phyloP scores from a whole-genome alignment of 2,888 invertebrate species.

The Cheilosia vernalis region DNA sequence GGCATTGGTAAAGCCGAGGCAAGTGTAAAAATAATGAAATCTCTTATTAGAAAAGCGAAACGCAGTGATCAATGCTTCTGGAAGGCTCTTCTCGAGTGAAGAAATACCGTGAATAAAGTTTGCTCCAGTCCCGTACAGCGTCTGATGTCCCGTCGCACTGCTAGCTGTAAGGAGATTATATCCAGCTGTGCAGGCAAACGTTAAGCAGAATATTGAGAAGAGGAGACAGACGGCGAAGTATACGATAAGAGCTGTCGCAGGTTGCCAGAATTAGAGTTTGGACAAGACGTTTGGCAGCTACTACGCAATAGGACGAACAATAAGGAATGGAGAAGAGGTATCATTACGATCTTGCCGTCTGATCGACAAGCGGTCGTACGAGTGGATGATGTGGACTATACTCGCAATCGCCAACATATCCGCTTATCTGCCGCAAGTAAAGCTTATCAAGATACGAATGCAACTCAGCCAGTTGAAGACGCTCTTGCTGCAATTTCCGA shows the following conservation, averaged over 20 bases:
- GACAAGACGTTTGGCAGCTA: constrained; percentile 3
- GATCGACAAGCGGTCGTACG: constrained; percentile 22
- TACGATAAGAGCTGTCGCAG: constrained; percentile 23
- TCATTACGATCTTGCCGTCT: neutral
- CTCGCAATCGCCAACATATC: constrained; percentile 17
- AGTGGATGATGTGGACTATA: constrained; percentile 11
- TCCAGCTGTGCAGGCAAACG: too few species aligned
- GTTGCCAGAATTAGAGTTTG: constrained; percentile 21
- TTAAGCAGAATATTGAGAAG: too few species aligned
- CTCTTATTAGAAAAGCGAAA: constrained; percentile 25
- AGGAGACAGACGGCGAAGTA: too few species aligned
- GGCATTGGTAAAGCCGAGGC: constrained; percentile 20
- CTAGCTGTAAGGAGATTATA: too few species aligned
- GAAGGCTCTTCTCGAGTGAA: too few species aligned
- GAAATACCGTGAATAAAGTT: too few species aligned
- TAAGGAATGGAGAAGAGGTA: constrained; percentile 2
- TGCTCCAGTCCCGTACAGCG: constrained; percentile 4
- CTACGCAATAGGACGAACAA: constrained; percentile 9
- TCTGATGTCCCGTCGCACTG: too few species aligned
- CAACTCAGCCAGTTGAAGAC: too few species aligned
- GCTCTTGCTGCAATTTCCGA: too few species aligned
- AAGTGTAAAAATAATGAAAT: constrained; percentile 29
- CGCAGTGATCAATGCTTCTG: constrained; percentile 14
- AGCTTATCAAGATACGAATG: too few species aligned
- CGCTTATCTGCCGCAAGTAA: neutral